A percentile compares a stretch with the other conserved stretches of the same genome.
phyloP scores from a whole-genome alignment of 2,888 invertebrate species.

The Mythimna lalbum region DNA sequence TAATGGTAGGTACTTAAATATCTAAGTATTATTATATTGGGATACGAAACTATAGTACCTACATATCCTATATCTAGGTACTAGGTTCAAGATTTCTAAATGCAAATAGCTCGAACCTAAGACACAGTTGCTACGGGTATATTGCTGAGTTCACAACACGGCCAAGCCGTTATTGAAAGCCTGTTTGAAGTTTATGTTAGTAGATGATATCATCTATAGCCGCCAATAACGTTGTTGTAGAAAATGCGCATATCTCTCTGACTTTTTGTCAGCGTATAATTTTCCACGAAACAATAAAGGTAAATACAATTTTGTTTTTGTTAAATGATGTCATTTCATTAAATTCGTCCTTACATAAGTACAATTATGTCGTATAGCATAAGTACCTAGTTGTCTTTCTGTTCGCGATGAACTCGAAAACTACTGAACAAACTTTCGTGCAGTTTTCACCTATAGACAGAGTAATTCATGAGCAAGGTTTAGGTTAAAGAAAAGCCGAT shows the following conservation, averaged over 20 bases:
- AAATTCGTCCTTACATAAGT: not conserved
- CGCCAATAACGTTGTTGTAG: constrained; percentile 37
- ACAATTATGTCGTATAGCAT: too few relatives aligned
- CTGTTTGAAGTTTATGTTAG: constrained; percentile 55
- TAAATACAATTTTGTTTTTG: constrained; percentile 1
- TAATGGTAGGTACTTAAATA: not conserved
- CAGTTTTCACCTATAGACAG: too few relatives aligned
- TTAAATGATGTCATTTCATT: constrained; percentile 1
- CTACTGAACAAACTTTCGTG: too few relatives aligned
- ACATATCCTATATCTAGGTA: too few relatives aligned
- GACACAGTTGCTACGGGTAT: constrained; percentile 17
- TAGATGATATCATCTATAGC: constrained; percentile 58
- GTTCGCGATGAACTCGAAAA: too few relatives aligned
- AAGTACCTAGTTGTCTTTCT: too few relatives aligned
- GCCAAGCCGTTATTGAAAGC: constrained; percentile 52
- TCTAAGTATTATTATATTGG: constrained; percentile 18
- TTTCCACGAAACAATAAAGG: constrained; percentile 14
- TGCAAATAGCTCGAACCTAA: constrained; percentile 14
- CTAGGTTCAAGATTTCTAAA: constrained; percentile 32
- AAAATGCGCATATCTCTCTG: constrained; percentile 30
- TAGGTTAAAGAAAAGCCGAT: too few relatives aligned
- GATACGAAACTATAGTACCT: constrained; percentile 12
- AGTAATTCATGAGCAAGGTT: too few relatives aligned
- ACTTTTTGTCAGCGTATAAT: constrained; percentile 20
- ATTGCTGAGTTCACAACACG: constrained; percentile 27